Evolutionary conservation across 23 tunicate genomes (phyloP), one percentile per base, ranked within the genome.

Genomic region (Trididemnum nubilum): DNA sequence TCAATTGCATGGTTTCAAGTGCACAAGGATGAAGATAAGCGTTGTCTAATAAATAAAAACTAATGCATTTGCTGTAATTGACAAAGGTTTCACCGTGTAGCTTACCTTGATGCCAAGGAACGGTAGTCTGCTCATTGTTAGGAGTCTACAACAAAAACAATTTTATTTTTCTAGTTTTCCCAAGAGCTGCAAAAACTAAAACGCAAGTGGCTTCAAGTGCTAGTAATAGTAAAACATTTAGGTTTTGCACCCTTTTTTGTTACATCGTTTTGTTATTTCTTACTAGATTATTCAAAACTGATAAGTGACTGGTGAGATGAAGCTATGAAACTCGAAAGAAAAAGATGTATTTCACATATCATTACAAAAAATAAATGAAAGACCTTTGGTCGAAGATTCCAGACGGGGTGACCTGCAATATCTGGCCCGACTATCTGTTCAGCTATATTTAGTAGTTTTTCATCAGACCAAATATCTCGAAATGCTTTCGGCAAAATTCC

Each of bases 71-170:
- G n/a, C n/a, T n/a, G n/a, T n/a, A n/a, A n/a, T n/a, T n/a, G n/a
- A n/a, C n/a, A n/a, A n/a, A n/a, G n/a, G n/a, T n/a, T n/a, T n/a
- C n/a, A n/a, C n/a, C n/a, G n/a, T n/a, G n/a, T n/a, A n/a, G n/a
- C 67, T 65, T 79, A 85, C 97, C 97, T 88, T 93, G 98, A 51
- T 93, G 98, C 98, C 98, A 93, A 33, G 98, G 98, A 22, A 93
- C 98, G 1, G 98, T 93, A 31, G 89, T 50, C 39, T 93, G 93
- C 65, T 87, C 92, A 76, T 88, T 93, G 19, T 81, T 80, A 1
- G 98, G 98, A 7, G 98, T 93, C 93, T 91, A 71, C 21, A 76
- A 39, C 61, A 2, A 81, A 76, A 50, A 31, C 31, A 67, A 7
- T 24, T 21, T 12, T 61, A 12, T 61, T 21, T 12, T 61, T 61